These are phyloP conservation scores for Guaruba guarouba DNA, from an alignment of 2,113 vertebrate genomes.

Conservation along the genomic window DNA sequence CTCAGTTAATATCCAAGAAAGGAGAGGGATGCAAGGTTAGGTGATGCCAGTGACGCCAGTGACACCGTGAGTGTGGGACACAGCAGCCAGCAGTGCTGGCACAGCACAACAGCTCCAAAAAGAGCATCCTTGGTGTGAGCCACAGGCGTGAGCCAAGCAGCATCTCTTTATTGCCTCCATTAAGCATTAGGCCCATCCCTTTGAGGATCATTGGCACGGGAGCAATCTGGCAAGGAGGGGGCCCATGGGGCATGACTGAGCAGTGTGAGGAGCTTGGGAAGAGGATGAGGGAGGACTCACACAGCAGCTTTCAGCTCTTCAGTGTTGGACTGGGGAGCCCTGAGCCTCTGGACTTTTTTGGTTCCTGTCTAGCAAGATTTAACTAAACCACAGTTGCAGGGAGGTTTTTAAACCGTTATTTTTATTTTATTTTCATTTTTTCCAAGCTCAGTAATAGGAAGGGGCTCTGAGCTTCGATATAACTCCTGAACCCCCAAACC, in stretches of 20 bases:
- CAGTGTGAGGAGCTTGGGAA: not conserved
- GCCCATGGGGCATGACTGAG: not conserved
- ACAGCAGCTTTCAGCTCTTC: not conserved
- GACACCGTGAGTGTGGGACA: not conserved
- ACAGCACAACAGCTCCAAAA: accelerated
- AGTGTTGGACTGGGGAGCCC: not conserved
- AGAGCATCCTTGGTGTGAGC: not conserved
- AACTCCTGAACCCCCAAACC: not conserved
- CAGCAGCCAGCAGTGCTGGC: not conserved
- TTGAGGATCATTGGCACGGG: not conserved
- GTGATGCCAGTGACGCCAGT: not conserved
- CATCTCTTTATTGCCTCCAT: not conserved
- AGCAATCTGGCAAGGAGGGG: accelerated
- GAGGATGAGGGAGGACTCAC: not conserved
- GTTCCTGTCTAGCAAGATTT: not conserved
- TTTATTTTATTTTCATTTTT: accelerated
- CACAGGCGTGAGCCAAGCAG: not conserved
- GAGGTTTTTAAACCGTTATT: not conserved
- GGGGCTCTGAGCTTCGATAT: not conserved
- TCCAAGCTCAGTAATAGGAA: not conserved
- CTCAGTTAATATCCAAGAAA: accelerated
- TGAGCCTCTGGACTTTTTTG: not conserved
- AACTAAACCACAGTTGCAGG: accelerated
- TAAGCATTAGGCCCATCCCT: not conserved
- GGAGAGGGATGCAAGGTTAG: not conserved